These are phyloP conservation scores for Platyrinchus mystaceus DNA, from an alignment of 2,797 vertebrate species.

Conservation along the genomic window DNA sequence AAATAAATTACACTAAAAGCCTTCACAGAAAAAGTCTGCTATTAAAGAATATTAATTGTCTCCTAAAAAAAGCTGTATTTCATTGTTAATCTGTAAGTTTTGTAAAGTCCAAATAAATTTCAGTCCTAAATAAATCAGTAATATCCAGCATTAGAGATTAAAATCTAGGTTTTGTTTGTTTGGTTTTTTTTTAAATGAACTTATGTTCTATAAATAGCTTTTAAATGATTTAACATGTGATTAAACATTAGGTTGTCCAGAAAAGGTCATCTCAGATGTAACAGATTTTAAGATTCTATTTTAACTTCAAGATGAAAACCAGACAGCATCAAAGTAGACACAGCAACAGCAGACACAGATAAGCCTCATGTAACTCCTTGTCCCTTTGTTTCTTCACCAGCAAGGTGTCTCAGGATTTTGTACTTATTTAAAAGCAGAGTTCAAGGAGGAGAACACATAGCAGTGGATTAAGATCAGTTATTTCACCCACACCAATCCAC, in stretches of 20 bases:
- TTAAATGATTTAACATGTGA: background rate
- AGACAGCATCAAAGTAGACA: background rate
- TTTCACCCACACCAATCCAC: background rate
- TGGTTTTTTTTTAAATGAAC: background rate
- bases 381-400: background rate
- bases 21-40: background rate
- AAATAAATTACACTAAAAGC: slow-evolving; percentile 12
- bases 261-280: background rate
- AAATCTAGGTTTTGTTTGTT: too few relatives aligned
- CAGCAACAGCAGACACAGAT: background rate
- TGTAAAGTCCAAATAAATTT: background rate
- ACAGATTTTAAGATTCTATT: background rate
- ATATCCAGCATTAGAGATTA: background rate
- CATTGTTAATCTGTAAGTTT: background rate
- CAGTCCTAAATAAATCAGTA: background rate
- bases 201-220: background rate
- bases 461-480: background rate
- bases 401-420: background rate
- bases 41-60: background rate
- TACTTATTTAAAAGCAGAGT: background rate
- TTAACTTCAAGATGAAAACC: background rate
- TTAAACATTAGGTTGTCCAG: background rate
- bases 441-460: background rate
- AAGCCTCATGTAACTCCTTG: background rate
- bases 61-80: slow-evolving; percentile 9